A percentile compares a stretch with the other conserved stretches of the same genome.
These are phyloP conservation scores for Stenichneumon culpator DNA, from an alignment of 2,888 invertebrate species.

Conservation along the genomic window DNA sequence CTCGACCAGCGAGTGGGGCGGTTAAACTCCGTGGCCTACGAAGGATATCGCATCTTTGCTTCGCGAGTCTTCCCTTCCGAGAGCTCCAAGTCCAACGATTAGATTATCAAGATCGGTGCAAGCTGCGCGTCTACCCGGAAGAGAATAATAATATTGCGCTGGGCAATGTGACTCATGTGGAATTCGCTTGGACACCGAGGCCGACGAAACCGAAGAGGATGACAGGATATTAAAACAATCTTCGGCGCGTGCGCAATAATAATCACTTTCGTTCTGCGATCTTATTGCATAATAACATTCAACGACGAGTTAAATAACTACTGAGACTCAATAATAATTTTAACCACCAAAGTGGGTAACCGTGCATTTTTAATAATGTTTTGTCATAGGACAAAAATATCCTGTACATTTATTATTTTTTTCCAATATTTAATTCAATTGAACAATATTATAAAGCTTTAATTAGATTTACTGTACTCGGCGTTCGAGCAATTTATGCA, in stretches of 20 bases:
- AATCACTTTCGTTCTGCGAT: background rate
- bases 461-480: background rate
- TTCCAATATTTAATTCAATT: too few species aligned
- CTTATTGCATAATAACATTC: background rate
- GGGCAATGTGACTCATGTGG: conserved; percentile 7
- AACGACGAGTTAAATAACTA: background rate
- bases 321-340: background rate
- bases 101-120: conserved; percentile 37
- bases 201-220: background rate
- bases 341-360: background rate
- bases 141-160: conserved; percentile 18
- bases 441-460: background rate
- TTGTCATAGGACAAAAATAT: background rate
- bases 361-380: background rate
- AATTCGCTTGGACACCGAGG: conserved; percentile 1
- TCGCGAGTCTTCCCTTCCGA: conserved; percentile 15
- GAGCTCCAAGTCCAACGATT: conserved; percentile 29
- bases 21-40: conserved; percentile 17
- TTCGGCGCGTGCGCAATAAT: background rate
- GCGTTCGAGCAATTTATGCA: background rate
- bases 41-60: conserved; percentile 39
- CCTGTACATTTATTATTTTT: background rate
- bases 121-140: conserved; percentile 27
- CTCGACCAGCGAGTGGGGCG: conserved; percentile 43
- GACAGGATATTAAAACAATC: background rate